Conservation (phyloP, 2,797 vertebrate species). For the Myotis daubentonii region DNA sequence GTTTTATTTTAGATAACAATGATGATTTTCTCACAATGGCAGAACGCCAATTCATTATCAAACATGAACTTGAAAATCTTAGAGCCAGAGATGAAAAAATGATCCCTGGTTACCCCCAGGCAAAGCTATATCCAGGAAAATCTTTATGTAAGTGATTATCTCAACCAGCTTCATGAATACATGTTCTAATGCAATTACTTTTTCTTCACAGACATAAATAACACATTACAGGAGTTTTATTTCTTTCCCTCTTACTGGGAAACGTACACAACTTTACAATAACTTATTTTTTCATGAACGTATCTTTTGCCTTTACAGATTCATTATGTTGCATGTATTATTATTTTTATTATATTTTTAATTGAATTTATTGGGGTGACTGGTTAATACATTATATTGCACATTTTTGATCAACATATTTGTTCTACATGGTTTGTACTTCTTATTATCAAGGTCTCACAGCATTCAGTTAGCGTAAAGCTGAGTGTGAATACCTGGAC, state of each 20-base stretch:
- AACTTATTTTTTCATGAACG: not conserved
- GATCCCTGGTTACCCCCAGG: conserved; percentile 93
- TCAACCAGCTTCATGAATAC: not conserved
- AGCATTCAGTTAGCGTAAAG: not conserved
- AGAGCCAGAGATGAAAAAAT: conserved; percentile 94
- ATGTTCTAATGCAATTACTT: not conserved
- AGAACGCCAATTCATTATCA: conserved; percentile 97
- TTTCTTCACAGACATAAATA: not conserved
- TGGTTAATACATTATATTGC: not conserved
- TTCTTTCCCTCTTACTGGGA: not conserved
- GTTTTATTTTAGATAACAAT: conserved; percentile 90
- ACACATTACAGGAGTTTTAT: not conserved
- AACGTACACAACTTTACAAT: not conserved
- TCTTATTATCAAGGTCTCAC: not conserved
- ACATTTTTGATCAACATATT: not conserved
- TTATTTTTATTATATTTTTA: too few species aligned
- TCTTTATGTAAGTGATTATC: conserved; percentile 88
- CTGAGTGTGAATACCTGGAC: not conserved
- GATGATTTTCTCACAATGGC: conserved; percentile 94
- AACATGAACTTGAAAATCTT: conserved; percentile 96
- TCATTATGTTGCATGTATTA: not conserved
- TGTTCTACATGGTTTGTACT: not conserved
- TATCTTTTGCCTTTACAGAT: conserved; percentile 6
- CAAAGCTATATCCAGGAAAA: conserved; percentile 97
- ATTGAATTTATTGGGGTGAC: too few species aligned